Evolutionary conservation across 1,140 invertebrate genomes (phyloP).

Genomic region (Lanistes nyassanus): DNA sequence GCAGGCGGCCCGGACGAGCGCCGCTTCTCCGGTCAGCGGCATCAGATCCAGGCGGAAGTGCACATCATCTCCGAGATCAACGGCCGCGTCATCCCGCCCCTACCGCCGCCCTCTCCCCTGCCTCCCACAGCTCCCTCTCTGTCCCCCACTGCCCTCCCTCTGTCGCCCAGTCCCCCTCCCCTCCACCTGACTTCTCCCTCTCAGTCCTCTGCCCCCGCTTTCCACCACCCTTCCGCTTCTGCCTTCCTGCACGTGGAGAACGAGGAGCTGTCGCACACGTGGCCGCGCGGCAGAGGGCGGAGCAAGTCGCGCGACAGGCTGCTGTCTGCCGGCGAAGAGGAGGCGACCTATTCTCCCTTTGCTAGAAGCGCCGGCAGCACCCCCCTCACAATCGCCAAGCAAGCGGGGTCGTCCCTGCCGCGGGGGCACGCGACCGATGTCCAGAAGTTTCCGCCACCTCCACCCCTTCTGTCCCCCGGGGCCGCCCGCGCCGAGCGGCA

Average conservation of each 20-base stretch:
- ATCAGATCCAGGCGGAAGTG: slow-evolving; percentile 20
- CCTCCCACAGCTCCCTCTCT: background rate
- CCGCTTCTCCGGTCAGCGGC: slow-evolving; percentile 2
- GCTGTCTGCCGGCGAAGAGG: background rate
- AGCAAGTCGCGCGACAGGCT: slow-evolving; percentile 17
- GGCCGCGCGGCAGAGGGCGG: slow-evolving; percentile 1
- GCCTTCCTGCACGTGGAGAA: slow-evolving; percentile 6
- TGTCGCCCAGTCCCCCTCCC: background rate
- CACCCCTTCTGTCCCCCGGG: background rate
- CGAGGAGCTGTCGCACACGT: slow-evolving; percentile 22
- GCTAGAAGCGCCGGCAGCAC: slow-evolving; percentile 9
- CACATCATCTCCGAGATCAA: slow-evolving; percentile 22
- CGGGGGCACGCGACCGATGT: background rate
- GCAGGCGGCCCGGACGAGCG: background rate
- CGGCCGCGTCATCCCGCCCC: slow-evolving; percentile 4
- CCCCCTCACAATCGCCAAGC: background rate
- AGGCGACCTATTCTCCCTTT: background rate
- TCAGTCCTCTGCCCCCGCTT: no score
- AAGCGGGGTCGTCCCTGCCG: background rate
- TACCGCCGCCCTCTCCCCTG: slow-evolving; percentile 13
- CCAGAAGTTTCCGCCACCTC: background rate
- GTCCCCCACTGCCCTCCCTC: background rate
- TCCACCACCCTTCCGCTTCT: background rate
- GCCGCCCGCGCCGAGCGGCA: slow-evolving; percentile 8
- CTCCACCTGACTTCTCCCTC: background rate